phyloP scores from a whole-genome alignment of 2,888 invertebrate genomes.

The Chironomus riparius region DNA sequence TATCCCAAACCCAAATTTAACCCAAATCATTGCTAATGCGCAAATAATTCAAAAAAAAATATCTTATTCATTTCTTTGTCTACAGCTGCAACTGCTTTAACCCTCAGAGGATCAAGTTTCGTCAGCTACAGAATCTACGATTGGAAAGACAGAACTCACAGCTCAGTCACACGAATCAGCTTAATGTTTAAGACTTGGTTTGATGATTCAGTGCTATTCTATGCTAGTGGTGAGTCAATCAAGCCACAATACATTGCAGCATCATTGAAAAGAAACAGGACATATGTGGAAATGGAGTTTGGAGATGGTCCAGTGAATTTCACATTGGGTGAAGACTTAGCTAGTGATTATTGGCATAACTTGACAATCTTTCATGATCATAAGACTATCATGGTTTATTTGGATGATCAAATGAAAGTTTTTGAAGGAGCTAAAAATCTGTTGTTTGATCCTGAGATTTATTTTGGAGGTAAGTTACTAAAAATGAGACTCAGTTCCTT shows the following conservation, averaged over 20 bases:
- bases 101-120: slow-evolving; percentile 82
- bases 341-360: slow-evolving; percentile 79
- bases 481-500: not conserved
- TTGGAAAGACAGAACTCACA: slow-evolving; percentile 85
- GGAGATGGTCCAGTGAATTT: slow-evolving; percentile 67
- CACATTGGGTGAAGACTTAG: slow-evolving; percentile 57
- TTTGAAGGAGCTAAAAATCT: slow-evolving; percentile 65
- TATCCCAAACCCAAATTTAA: no score
- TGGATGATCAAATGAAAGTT: slow-evolving; percentile 62
- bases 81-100: slow-evolving; percentile 75
- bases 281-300: slow-evolving; percentile 80
- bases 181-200: slow-evolving; percentile 83
- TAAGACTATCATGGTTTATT: slow-evolving; percentile 59
- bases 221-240: slow-evolving; percentile 79
- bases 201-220: slow-evolving; percentile 85
- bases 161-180: slow-evolving; percentile 76
- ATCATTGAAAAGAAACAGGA: slow-evolving; percentile 70
- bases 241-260: slow-evolving; percentile 86
- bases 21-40: no score
- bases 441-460: slow-evolving; percentile 89
- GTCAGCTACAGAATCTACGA: slow-evolving; percentile 87
- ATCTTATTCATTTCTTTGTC: no score
- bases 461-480: slow-evolving; percentile 52
- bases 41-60: no score
- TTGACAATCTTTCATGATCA: slow-evolving; percentile 76